Conservation (phyloP, 92 coral and sea anemone species). For the Ricordea florida region DNA sequence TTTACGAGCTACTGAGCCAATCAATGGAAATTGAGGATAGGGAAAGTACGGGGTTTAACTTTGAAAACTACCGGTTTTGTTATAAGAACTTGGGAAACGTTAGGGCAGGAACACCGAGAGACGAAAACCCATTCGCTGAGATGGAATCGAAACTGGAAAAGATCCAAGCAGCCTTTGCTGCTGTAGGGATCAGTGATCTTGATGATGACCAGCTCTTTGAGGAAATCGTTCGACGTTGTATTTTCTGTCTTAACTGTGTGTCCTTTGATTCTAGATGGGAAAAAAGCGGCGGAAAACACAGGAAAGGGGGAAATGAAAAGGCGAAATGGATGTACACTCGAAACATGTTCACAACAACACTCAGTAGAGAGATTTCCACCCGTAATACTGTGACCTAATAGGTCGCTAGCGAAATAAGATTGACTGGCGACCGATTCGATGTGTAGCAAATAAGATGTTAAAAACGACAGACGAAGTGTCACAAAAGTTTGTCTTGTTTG, state of each 20-base stretch:
- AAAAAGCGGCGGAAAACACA: neutral
- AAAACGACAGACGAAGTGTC: too few species aligned
- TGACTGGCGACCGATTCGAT: too few species aligned
- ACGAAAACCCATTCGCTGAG: neutral
- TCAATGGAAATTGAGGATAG: neutral
- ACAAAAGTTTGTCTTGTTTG: too few species aligned
- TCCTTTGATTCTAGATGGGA: neutral
- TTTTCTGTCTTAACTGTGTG: neutral
- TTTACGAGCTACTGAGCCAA: conserved; percentile 9
- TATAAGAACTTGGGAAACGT: neutral
- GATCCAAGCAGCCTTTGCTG: conserved; percentile 34
- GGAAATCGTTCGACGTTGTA: conserved; percentile 33
- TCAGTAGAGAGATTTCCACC: too few species aligned
- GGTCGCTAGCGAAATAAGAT: too few species aligned
- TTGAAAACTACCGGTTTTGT: conserved; percentile 1
- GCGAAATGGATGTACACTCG: conserved; percentile 35
- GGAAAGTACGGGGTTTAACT: neutral
- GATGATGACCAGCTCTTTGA: conserved; percentile 56
- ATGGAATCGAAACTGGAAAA: conserved; percentile 39
- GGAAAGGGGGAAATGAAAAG: neutral
- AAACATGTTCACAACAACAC: conserved; percentile 23
- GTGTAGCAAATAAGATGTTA: too few species aligned
- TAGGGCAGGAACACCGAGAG: neutral
- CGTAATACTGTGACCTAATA: too few species aligned
- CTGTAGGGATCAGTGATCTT: conserved; percentile 55